Conservation (phyloP, 2,888 invertebrate species). For the Polietes domitor region DNA sequence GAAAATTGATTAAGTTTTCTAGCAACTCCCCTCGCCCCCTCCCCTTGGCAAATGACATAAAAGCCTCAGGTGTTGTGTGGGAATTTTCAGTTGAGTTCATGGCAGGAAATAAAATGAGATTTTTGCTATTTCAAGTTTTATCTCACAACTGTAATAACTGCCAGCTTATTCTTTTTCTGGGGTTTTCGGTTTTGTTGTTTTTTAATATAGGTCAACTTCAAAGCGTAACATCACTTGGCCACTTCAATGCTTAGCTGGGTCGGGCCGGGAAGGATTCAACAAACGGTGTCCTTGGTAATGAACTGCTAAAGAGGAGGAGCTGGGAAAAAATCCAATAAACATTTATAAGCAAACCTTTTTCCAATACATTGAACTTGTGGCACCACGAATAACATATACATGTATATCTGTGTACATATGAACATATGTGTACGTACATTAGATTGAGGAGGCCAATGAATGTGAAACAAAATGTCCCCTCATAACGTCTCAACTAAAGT, state of each 20-base stretch:
- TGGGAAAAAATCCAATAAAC: slow-evolving; percentile 26
- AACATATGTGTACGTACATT: background rate
- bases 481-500: too few species aligned
- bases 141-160: slow-evolving; percentile 5
- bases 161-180: background rate
- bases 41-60: background rate
- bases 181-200: background rate
- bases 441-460: background rate
- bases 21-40: background rate
- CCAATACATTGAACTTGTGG: slow-evolving; percentile 58
- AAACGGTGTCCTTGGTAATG: slow-evolving; percentile 44
- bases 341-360: slow-evolving; percentile 54
- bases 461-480: too few species aligned
- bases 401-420: background rate
- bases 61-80: slow-evolving; percentile 25
- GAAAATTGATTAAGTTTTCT: slow-evolving; percentile 31
- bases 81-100: slow-evolving; percentile 11
- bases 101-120: background rate
- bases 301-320: slow-evolving; percentile 28
- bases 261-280: background rate
- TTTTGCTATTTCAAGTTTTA: slow-evolving; percentile 1
- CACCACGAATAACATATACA: slow-evolving; percentile 29
- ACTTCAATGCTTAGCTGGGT: background rate
- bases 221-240: background rate
- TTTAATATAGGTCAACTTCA: slow-evolving; percentile 11